Evolutionary conservation across 37 sponge, comb jelly and placozoan species (phyloP), one percentile per base, ranked within the genome.

Genomic region (Haliclona indistincta): DNA sequence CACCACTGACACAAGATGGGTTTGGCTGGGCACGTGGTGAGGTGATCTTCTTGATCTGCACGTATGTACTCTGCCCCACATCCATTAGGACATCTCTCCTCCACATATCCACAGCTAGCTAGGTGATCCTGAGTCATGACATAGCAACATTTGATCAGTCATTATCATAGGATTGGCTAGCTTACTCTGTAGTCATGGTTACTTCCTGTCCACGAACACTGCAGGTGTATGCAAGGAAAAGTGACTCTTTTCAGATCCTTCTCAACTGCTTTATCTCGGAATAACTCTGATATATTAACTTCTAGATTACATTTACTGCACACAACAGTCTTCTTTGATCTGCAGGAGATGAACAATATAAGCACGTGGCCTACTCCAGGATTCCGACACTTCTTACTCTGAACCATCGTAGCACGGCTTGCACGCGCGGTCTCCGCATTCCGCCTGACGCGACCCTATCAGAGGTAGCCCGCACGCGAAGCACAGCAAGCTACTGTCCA

Each of bases 191-290:
- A 87, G 13, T 65, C 43, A 5, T 37, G 53, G 51, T 78, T 49
- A 39, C 33, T 60, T 42, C 93, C 93, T 41, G 74, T 32, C 93
- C 93, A 92, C 20, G 77, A 37, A 63, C 93, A 92, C 10, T 60
- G 68, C 10, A 51, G 58, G 56, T 80, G 63, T 35, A 38, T 54
- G 61, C 90, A 89, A 36, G 74, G 28, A 1, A 89, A 43, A 6
- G 34, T 53, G 13, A 79, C 28, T 15, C 28, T 54, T 29, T 67
- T 70, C 19, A 89, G 71, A 30, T 89, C 90, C 13, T 72, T 69
- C 20, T 73, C 73, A 7, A 62, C 84, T 37, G 90, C 90, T 70
- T 77, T 83, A 64, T 89, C 90, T 38, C 75, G 45, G 66, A 89
- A 89, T 37, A 79, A 75, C 71, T 89, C 29, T 2, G 13, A n/a